Evolutionary conservation across 2,797 vertebrate species (phyloP), one percentile per base, ranked within the genome.

Genomic region (Muscicapa comitata): DNA sequence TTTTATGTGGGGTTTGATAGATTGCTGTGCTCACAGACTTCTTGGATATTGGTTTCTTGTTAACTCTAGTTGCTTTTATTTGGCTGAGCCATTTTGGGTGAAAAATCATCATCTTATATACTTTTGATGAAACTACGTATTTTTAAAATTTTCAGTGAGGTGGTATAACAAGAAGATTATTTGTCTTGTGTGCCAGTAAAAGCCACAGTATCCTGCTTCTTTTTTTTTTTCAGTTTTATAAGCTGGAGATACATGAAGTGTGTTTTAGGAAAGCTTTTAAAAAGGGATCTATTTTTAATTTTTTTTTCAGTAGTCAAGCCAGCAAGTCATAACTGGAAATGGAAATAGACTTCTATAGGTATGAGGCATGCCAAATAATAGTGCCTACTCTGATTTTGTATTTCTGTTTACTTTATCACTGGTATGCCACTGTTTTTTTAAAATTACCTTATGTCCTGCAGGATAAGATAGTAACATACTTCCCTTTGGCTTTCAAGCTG

Each of bases 381-480:
- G 37, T 82, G 37, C 62, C n/a, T 75, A 70, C 31, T 88, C 35
- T 94, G 42, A 63, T 79, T 87, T 82, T 54, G 17, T 81, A 76
- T 48, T 88, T 95, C 70, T 74, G 57, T 94, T 97, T 96, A 82
- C 16, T 15, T 74, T 68, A 86, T 47, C 57, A 59, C 37, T 80
- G 50, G 8, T 63, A 89, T 76, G 58, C 47, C 70, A 37, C 57
- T 48, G 33, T 10, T 15, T 83, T 91, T 91, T 90, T 84, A 11
- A 81, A 97, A 91, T 94, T 87, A 83, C 80, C 68, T 85, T 71
- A 47, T 95, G 82, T 84, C 57, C 63, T 95, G 83, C 88, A 96
- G 86, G 96, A 96, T 97, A 91, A 96, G 95, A 97, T 95, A 96
- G 72, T 59, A 82, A 53, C 78, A 65, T 76, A 53, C 57, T 97